A percentile compares a stretch with the other conserved stretches of the same genome.
Evolutionary conservation across 2,113 vertebrate species (phyloP).

Genomic region (Coregonus clupeaformis): DNA sequence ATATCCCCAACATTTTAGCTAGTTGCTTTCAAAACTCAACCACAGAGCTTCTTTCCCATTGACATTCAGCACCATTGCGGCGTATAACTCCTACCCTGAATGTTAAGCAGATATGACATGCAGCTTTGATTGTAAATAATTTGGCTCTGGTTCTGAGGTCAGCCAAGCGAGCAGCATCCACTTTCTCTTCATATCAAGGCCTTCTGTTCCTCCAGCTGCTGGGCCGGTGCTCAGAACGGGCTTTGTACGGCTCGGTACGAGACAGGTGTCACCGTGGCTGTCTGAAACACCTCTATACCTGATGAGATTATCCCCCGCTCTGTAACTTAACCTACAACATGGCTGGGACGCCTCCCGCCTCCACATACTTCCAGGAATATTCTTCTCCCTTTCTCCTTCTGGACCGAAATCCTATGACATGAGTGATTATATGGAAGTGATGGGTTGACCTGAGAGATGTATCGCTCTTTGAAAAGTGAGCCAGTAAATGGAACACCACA

Average conservation of each 20-base stretch:
- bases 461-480: slow-evolving; percentile 57
- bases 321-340: slow-evolving; percentile 59
- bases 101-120: slow-evolving; percentile 70
- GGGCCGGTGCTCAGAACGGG: slow-evolving; percentile 7
- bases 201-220: slow-evolving; percentile 74
- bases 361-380: slow-evolving; percentile 61
- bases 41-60: slow-evolving; percentile 48
- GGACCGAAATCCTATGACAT: slow-evolving; percentile 48
- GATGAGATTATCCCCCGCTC: slow-evolving; percentile 54
- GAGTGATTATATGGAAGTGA: slow-evolving; percentile 63
- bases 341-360: slow-evolving; percentile 21
- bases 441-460: slow-evolving; percentile 54
- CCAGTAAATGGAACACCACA: slow-evolving; percentile 39
- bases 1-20: slow-evolving; percentile 29
- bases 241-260: slow-evolving; percentile 27
- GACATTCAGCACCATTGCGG: slow-evolving; percentile 58
- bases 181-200: slow-evolving; percentile 62
- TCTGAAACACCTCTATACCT: slow-evolving; percentile 36
- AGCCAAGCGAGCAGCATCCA: slow-evolving; percentile 56
- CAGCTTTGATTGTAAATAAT: slow-evolving; percentile 78
- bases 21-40: slow-evolving; percentile 19
- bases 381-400: neutral
- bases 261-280: slow-evolving; percentile 64
- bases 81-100: slow-evolving; percentile 52
- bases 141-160: slow-evolving; percentile 32